These are phyloP conservation scores for Elanoides forficatus DNA, from an alignment of 2,113 vertebrate genomes.

Conservation along the genomic window DNA sequence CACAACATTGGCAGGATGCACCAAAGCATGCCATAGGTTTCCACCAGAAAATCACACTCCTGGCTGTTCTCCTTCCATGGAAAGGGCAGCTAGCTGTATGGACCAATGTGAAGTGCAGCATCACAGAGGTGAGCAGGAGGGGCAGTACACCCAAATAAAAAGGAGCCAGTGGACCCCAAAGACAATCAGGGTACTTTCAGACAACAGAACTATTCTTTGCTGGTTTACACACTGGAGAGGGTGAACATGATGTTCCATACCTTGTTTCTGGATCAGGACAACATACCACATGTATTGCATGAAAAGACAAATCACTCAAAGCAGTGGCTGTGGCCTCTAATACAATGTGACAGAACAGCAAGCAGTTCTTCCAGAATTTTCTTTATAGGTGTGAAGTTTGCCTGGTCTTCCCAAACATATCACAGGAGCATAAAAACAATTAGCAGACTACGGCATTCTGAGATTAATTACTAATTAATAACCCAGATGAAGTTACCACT, in stretches of 20 bases:
- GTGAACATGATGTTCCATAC: neutral
- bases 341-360: neutral
- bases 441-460: neutral
- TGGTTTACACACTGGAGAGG: neutral
- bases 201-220: neutral
- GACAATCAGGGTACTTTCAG: neutral
- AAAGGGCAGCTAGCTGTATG: neutral
- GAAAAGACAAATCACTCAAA: neutral
- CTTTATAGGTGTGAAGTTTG: neutral
- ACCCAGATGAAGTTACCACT: neutral
- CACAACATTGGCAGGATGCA: neutral
- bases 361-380: neutral
- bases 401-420: neutral
- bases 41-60: neutral
- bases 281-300: neutral
- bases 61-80: neutral
- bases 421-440: neutral
- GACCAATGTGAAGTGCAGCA: neutral
- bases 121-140: neutral
- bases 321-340: neutral
- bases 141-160: neutral
- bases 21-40: accelerated
- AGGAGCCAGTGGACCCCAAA: neutral
- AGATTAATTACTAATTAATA: constrained; percentile 29
- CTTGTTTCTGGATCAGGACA: neutral